These are phyloP conservation scores for Gastrophysa polygoni DNA, from an alignment of 2,888 invertebrate genomes.

Conservation along the genomic window DNA sequence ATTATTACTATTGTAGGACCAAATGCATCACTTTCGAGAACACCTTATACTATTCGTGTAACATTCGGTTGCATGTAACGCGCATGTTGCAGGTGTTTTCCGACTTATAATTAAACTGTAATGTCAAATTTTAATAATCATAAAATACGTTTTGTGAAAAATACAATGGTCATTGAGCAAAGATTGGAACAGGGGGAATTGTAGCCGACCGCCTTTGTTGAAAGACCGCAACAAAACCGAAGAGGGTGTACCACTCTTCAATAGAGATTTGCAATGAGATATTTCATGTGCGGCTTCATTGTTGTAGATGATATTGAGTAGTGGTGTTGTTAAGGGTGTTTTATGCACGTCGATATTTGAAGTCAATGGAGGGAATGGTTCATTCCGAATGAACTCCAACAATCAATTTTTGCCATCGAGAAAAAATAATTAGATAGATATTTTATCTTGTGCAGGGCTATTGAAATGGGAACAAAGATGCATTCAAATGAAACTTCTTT, in stretches of 20 bases:
- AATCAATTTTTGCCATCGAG: too few species aligned
- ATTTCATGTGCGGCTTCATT: slow-evolving; percentile 47
- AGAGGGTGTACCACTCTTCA: slow-evolving; percentile 44
- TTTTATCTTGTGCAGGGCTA: too few species aligned
- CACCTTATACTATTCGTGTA: too few species aligned
- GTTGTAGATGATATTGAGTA: slow-evolving; percentile 44
- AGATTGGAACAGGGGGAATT: slow-evolving; percentile 40
- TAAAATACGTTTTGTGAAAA: slow-evolving; percentile 53
- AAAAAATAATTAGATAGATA: too few species aligned
- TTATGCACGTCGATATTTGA: not conserved
- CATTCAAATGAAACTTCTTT: too few species aligned
- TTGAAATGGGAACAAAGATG: too few species aligned
- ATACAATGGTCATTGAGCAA: slow-evolving; percentile 53
- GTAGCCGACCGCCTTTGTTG: slow-evolving; percentile 37
- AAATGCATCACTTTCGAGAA: too few species aligned
- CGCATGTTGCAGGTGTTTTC: slow-evolving; percentile 44
- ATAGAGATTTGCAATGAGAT: slow-evolving; percentile 51
- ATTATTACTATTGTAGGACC: too few species aligned
- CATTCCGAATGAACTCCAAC: too few species aligned
- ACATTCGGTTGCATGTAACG: slow-evolving; percentile 22
- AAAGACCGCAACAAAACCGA: slow-evolving; percentile 41
- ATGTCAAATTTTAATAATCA: slow-evolving; percentile 53
- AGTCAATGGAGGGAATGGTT: not conserved
- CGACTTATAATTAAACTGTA: slow-evolving; percentile 46
- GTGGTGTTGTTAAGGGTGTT: slow-evolving; percentile 17